Evolutionary conservation across 2,113 vertebrate genomes (phyloP).

Genomic region (Pelusios castaneus): DNA sequence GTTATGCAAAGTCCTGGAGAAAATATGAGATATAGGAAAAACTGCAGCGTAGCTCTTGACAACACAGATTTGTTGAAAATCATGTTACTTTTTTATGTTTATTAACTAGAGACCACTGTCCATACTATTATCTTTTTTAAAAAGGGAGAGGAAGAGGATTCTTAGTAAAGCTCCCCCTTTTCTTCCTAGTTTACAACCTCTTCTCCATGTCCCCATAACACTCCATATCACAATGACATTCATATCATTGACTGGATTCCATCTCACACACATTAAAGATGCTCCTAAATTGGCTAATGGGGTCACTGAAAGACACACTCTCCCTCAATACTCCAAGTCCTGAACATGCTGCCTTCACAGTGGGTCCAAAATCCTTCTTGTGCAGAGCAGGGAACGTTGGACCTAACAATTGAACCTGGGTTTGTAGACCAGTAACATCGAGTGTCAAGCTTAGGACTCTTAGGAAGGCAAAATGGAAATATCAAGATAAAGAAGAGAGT

Average conservation of each 20-base stretch:
- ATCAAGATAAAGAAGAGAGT: not conserved
- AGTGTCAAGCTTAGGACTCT: not conserved
- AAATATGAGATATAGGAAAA: not conserved
- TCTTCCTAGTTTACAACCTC: constrained; percentile 42
- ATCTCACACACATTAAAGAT: constrained; percentile 16
- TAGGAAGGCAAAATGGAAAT: not conserved
- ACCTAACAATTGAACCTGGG: not conserved
- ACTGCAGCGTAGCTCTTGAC: not conserved
- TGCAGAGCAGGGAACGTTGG: not conserved
- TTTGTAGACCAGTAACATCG: not conserved
- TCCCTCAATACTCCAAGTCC: not conserved
- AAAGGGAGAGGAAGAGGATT: constrained; percentile 52
- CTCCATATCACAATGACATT: constrained; percentile 58
- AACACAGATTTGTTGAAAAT: constrained; percentile 37
- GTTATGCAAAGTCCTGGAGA: not conserved
- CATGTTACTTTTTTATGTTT: not conserved
- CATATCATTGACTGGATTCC: constrained; percentile 43
- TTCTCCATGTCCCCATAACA: constrained; percentile 12
- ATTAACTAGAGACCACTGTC: not conserved
- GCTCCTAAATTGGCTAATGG: not conserved
- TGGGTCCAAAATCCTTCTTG: not conserved
- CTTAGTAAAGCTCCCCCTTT: constrained; percentile 17
- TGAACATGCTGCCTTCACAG: constrained; percentile 11
- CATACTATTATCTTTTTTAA: constrained; percentile 2
- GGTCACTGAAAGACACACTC: not conserved